phyloP scores from a whole-genome alignment of 2,113 vertebrate genomes.

The Dolichotis patagonum region DNA sequence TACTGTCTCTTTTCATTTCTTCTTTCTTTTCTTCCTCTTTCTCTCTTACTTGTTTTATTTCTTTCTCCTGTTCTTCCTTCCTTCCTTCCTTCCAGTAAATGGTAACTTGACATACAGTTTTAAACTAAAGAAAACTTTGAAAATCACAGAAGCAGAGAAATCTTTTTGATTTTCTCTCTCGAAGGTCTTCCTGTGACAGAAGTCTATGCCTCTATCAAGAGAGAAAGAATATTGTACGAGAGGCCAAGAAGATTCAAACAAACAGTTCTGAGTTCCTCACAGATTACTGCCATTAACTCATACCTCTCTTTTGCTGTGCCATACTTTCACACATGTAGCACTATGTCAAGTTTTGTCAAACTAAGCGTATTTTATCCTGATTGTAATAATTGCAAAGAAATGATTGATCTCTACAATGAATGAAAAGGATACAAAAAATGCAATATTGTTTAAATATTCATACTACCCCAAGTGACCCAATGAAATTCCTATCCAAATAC shows the following conservation, averaged over 20 bases:
- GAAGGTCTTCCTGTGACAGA: neutral
- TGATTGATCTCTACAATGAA: neutral
- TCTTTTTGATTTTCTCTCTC: neutral
- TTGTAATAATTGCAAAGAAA: neutral
- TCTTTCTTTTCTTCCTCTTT: too few species aligned
- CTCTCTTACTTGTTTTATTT: neutral
- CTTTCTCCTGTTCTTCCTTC: neutral
- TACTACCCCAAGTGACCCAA: neutral
- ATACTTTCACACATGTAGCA: neutral
- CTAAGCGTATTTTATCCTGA: neutral
- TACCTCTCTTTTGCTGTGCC: neutral
- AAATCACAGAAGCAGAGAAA: neutral
- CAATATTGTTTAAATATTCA: neutral
- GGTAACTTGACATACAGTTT: neutral
- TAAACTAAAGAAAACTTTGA: neutral
- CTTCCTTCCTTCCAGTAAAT: neutral
- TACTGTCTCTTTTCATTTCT: rapidly evolving
- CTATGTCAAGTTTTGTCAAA: neutral
- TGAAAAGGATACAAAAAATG: neutral
- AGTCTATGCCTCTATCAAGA: neutral
- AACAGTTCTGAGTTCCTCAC: neutral
- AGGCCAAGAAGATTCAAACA: neutral
- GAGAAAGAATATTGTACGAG: neutral
- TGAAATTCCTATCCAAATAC: neutral
- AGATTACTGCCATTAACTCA: neutral